These are phyloP conservation scores for Anabacerthia variegaticeps DNA, from an alignment of 2,797 vertebrate species.

Conservation along the genomic window DNA sequence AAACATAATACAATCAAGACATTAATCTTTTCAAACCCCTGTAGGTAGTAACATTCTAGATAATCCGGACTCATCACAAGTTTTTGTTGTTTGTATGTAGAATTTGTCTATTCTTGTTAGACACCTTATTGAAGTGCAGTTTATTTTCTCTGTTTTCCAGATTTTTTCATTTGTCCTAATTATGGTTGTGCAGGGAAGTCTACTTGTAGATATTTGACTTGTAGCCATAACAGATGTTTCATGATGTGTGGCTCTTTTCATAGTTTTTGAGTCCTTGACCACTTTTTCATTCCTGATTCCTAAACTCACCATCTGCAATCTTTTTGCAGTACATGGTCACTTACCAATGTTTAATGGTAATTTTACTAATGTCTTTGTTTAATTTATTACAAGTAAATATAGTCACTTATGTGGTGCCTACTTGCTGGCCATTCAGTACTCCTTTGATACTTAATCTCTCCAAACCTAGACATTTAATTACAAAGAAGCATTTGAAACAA, in stretches of 20 bases:
- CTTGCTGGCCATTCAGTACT: not conserved
- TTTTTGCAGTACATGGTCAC: not conserved
- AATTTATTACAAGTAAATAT: not conserved
- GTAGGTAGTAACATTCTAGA: not conserved
- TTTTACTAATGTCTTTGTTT: not conserved
- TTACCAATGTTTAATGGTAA: not conserved
- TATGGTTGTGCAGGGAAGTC: not conserved
- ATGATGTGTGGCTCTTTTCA: not conserved
- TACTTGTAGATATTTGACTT: not conserved
- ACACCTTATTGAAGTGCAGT: not conserved
- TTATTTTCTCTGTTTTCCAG: not conserved
- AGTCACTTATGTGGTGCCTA: not conserved
- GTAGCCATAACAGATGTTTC: not conserved
- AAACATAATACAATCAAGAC: not conserved
- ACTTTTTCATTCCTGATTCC: not conserved
- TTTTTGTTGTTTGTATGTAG: not conserved
- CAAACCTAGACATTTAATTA: not conserved
- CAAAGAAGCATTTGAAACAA: slow-evolving; percentile 16
- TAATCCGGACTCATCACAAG: not conserved
- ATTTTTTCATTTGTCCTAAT: not conserved
- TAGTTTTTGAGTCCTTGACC: not conserved
- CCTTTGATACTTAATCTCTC: not conserved
- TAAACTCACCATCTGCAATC: not conserved
- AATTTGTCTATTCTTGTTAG: not conserved
- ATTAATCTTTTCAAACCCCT: not conserved